Evolutionary conservation across 2,888 invertebrate species (phyloP).

Genomic region (Hypomecis atomaria): DNA sequence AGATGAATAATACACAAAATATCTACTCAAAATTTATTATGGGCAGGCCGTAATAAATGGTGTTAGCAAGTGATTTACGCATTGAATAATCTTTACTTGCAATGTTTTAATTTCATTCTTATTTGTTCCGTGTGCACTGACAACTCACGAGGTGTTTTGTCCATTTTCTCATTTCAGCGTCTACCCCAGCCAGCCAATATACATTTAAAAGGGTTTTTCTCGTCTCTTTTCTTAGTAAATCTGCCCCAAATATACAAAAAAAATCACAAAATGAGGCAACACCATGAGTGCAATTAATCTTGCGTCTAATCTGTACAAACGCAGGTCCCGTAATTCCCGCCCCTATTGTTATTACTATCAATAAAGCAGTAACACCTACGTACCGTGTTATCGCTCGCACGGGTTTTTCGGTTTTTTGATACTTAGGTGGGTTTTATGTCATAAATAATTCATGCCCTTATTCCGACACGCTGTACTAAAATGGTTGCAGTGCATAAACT

Average conservation of each 20-base stretch:
- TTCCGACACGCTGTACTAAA: slow-evolving; percentile 3
- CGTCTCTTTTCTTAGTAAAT: too few relatives aligned
- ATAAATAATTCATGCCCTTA: slow-evolving; percentile 46
- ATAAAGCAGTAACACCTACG: slow-evolving; percentile 37
- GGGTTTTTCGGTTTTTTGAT: slow-evolving; percentile 39
- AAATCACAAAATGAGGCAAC: neutral
- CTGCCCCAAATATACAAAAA: neutral
- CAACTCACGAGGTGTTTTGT: too few relatives aligned
- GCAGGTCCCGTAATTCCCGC: slow-evolving; percentile 4
- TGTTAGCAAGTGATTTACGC: too few relatives aligned
- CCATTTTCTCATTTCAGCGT: too few relatives aligned
- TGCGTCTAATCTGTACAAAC: neutral
- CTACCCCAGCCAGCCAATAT: too few relatives aligned
- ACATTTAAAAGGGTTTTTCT: too few relatives aligned
- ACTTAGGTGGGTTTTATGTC: slow-evolving; percentile 39
- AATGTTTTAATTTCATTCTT: too few relatives aligned
- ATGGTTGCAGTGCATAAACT: slow-evolving; percentile 1
- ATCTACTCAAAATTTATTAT: too few relatives aligned
- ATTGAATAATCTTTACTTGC: too few relatives aligned
- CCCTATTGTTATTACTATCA: slow-evolving; percentile 33
- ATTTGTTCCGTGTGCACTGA: too few relatives aligned
- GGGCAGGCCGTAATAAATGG: too few relatives aligned
- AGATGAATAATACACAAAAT: too few relatives aligned
- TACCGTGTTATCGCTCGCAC: slow-evolving; percentile 34
- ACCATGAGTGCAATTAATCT: neutral